A percentile compares a stretch with the other conserved stretches of the same genome.
Evolutionary conservation across 2,888 invertebrate species (phyloP).

Genomic region (Caenorhabditis macrosperma): DNA sequence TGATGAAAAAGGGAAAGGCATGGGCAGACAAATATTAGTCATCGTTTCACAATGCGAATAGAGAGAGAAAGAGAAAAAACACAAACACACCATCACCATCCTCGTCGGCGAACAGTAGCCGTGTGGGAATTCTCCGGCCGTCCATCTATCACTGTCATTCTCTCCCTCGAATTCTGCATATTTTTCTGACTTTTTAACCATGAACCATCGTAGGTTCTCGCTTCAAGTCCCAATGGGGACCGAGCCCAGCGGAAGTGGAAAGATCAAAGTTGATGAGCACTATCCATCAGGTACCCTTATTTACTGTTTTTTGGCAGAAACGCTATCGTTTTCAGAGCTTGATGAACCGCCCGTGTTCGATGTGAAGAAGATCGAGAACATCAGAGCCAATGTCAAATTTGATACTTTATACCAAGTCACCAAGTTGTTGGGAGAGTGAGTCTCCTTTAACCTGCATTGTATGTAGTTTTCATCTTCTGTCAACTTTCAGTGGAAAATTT

Average conservation of each 20-base stretch:
- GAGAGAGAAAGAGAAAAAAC: neutral
- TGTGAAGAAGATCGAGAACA: constrained; percentile 71
- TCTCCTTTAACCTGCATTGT: neutral
- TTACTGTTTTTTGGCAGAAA: neutral
- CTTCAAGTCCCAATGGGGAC: constrained; percentile 66
- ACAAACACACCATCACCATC: too few relatives aligned
- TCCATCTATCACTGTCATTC: neutral
- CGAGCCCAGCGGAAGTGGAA: constrained; percentile 61
- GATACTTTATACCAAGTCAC: constrained; percentile 74
- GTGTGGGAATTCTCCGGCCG: neutral
- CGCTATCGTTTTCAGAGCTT: constrained; percentile 61
- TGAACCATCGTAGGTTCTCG: constrained; percentile 60
- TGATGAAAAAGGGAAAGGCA: constrained; percentile 15
- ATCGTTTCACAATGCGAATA: constrained; percentile 35
- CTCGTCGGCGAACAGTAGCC: constrained; percentile 38
- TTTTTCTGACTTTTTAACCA: neutral
- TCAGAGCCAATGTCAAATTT: constrained; percentile 76
- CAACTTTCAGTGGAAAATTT: constrained; percentile 82
- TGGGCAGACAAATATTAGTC: constrained; percentile 43
- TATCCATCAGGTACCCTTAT: constrained; percentile 63
- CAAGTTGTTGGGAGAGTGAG: constrained; percentile 75
- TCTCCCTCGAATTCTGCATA: constrained; percentile 1
- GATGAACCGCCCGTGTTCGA: constrained; percentile 78
- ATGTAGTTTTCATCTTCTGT: neutral
- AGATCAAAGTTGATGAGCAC: constrained; percentile 63